Evolutionary conservation across 1,140 invertebrate species (phyloP).

Genomic region (Megalonaias nervosa): DNA sequence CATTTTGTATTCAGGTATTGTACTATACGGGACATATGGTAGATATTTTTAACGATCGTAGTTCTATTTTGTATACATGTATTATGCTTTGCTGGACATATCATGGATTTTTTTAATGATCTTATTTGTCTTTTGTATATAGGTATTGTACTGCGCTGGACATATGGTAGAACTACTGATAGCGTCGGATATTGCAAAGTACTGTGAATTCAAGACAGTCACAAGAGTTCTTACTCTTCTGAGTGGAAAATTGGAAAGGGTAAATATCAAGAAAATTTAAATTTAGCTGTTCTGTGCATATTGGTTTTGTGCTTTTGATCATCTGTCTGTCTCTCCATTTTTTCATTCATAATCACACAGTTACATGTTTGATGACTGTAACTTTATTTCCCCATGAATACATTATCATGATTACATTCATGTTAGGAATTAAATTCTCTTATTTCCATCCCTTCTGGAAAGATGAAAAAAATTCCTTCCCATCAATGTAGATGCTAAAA

Average conservation of each 20-base stretch:
- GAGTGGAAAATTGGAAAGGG: slow-evolving; percentile 73
- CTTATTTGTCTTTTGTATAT: slow-evolving; percentile 19
- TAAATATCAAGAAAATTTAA: slow-evolving; percentile 33
- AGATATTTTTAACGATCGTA: background rate
- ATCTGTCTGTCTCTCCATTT: background rate
- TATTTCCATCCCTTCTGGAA: too few species aligned
- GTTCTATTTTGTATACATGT: slow-evolving; percentile 44
- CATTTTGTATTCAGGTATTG: background rate
- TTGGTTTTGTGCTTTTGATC: background rate
- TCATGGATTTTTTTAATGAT: slow-evolving; percentile 79
- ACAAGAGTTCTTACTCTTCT: slow-evolving; percentile 86
- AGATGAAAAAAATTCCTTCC: too few species aligned
- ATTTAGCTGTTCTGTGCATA: background rate
- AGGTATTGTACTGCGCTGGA: slow-evolving; percentile 76
- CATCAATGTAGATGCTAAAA: too few species aligned
- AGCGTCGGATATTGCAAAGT: slow-evolving; percentile 95
- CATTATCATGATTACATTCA: too few species aligned
- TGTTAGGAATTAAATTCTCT: too few species aligned
- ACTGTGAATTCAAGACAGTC: slow-evolving; percentile 94
- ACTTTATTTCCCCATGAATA: too few species aligned
- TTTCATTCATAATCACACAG: background rate
- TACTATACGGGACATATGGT: background rate
- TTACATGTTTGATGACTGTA: too few species aligned
- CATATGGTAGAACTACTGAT: slow-evolving; percentile 93
- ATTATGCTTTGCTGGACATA: slow-evolving; percentile 78